Conservation (phyloP, 2,113 vertebrate species). For the Columba janthina region DNA sequence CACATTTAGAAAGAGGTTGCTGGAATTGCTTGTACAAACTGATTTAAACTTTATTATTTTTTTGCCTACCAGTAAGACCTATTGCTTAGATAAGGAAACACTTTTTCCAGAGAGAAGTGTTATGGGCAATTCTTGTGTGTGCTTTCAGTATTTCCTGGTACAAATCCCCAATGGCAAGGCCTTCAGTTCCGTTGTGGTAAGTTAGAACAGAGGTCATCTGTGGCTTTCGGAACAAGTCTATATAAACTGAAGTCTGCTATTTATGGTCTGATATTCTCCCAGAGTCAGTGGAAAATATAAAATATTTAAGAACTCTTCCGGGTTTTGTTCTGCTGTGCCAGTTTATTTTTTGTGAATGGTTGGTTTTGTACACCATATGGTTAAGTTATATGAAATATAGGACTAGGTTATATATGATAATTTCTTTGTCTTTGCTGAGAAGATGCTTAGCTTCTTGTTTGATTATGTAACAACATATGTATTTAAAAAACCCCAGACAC, state of each 20-base stretch:
- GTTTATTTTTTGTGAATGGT: neutral
- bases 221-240: neutral
- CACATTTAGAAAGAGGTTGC: neutral
- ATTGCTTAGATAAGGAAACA: neutral
- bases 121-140: neutral
- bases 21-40: neutral
- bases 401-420: neutral
- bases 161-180: neutral
- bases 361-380: neutral
- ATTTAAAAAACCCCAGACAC: accelerated
- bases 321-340: neutral
- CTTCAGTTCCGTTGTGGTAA: neutral
- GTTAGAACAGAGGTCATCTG: neutral
- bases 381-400: neutral
- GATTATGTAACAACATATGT: neutral
- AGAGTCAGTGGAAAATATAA: neutral
- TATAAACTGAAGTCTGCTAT: neutral
- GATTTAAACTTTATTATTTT: neutral
- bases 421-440: neutral
- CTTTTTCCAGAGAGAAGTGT: neutral
- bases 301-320: neutral
- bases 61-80: neutral
- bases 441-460: neutral
- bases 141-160: neutral
- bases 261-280: neutral